Evolutionary conservation across 2,888 invertebrate species (phyloP), one percentile per base, ranked within the genome.

Genomic region (Stegana nigrithorax): DNA sequence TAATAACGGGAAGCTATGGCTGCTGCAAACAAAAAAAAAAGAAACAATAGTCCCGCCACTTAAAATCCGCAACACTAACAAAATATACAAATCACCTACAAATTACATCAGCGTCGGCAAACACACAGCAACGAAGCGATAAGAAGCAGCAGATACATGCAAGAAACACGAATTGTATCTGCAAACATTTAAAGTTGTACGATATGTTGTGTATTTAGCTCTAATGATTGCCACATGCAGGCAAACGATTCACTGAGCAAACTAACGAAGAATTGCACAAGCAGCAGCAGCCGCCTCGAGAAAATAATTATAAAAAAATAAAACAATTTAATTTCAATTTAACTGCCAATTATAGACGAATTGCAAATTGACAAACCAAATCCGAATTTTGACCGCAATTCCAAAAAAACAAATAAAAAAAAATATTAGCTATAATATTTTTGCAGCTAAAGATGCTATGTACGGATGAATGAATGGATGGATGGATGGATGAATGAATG

Each of bases 201-300:
- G 8, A 8, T 32, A 50, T 44, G 44, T 44, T 44, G 29, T 7
- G 25, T 7, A 26, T 14, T 50, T 8, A 50, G 8, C n/a, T n/a
- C n/a, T n/a, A 1, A 8, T 27, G 2, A 39, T 56, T 56, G 62
- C 67, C 67, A 63, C 55, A 56, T 53, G 42, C 55, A 44, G 55
- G 19, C 50, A 50, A 60, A 51, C 45, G n/a, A n/a, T n/a, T n/a
- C n/a, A n/a, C n/a, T n/a, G n/a, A n/a, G n/a, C n/a, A n/a, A n/a
- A n/a, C n/a, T n/a, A n/a, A n/a, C n/a, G n/a, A n/a, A n/a, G 42
- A 51, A 4, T 47, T 47, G 25, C 47, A 23, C 47, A 47, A 47
- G 23, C 21, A 12, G 12, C 17, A 23, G 2, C n/a, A n/a, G n/a
- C n/a, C n/a, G n/a, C n/a, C n/a, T n/a, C n/a, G n/a, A n/a, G n/a